Evolutionary conservation across 2,888 invertebrate genomes (phyloP), one percentile per base, ranked within the genome.

Genomic region (Dexiosoma caninum): DNA sequence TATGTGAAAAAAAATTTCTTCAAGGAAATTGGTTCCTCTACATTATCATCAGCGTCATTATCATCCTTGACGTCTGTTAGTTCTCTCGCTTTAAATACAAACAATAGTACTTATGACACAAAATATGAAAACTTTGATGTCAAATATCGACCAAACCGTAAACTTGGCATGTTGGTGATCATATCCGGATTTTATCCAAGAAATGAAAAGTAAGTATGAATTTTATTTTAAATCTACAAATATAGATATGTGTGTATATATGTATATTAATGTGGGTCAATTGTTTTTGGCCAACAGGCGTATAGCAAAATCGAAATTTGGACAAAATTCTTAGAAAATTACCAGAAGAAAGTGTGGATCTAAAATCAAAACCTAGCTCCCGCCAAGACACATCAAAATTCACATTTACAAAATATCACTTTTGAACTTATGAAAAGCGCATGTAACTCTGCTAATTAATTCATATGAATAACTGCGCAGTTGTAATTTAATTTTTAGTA

Each of bases 131-230:
- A 82, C 19, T 88, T 86, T 84, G 86, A 87, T 78, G 88, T 89
- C 23, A 87, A 87, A 82, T 90, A 88, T 86, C 88, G 88, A 49
- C 82, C 87, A 78, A 90, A 87, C 85, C 86, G 87, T 82, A 89
- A 89, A 78, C 86, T 88, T 79, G 89, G 90, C 76, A 89, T 90
- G 88, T 86, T 89, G 85, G 89, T 89, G 81, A 88, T 88, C 78
- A 88, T 90, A 82, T 85, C 87, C 32, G 89, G 89, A 64, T 87
- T 89, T 72, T 85, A 87, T 82, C 85, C 87, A 23, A 85, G 88
- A 83, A 87, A 86, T 83, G 88, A 89, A 83, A 90, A 88, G 89
- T 89, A 85, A 85, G 85, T 7, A 3, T 40, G 21, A 23, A 23
- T 37, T 37, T 27, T 27, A 27, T 3, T n/a, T 37, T 37, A 10